Percentiles rank a stretch among this genome's conserved stretches.
phyloP scores from a whole-genome alignment of 2,797 vertebrate species.

The Sebastes itinus region DNA sequence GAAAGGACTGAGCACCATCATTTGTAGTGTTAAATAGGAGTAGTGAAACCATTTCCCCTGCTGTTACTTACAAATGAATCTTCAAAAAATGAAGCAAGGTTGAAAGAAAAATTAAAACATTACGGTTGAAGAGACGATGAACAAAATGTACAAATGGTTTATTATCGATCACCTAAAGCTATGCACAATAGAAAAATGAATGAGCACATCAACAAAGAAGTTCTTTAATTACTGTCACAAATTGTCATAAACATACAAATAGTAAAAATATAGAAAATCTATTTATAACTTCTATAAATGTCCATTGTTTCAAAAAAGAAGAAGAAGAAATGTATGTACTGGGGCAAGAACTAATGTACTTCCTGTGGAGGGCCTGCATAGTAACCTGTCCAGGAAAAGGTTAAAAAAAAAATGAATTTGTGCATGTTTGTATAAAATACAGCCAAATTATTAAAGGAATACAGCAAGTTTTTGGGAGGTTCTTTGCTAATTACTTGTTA shows the following conservation, averaged over 20 bases:
- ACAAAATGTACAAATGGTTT: slow-evolving; percentile 13
- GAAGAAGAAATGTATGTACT: not conserved
- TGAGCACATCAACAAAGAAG: not conserved
- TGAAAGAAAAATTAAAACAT: not conserved
- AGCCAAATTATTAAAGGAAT: not conserved
- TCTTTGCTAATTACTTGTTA: not conserved
- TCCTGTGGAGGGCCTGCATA: not conserved
- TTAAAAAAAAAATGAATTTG: not conserved
- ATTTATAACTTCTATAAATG: not conserved
- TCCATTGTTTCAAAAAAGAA: not conserved
- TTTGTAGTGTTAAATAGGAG: not conserved
- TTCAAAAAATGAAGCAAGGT: not conserved
- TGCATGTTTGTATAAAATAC: not conserved
- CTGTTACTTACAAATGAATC: not conserved
- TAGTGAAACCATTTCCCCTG: not conserved
- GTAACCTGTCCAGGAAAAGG: not conserved
- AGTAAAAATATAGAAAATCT: slow-evolving; percentile 7
- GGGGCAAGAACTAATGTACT: not conserved
- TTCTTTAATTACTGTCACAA: not conserved
- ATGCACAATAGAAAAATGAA: slow-evolving; percentile 3
- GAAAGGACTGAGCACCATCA: not conserved
- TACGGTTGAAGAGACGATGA: not conserved
- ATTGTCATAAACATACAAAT: not conserved
- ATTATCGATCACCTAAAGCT: slow-evolving; percentile 8
- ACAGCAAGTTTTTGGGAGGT: not conserved